A percentile compares a stretch with the other conserved stretches of the same genome.
These are phyloP conservation scores for Drosophila cognata DNA, from an alignment of 2,888 invertebrate species.

Conservation along the genomic window DNA sequence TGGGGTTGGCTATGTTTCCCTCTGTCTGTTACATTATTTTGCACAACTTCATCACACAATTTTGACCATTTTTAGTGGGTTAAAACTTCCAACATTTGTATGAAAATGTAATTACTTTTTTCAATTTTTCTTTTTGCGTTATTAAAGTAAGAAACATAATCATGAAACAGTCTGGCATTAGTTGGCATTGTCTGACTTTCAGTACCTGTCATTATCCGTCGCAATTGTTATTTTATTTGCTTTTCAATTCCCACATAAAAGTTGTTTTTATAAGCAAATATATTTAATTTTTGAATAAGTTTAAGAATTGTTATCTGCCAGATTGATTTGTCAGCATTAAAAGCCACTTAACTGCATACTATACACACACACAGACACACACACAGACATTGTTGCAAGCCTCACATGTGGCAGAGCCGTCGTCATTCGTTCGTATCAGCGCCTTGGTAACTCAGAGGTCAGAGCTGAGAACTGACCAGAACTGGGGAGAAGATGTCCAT, in stretches of 20 bases:
- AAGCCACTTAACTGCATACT: background rate
- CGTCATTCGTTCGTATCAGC: slow-evolving; percentile 52
- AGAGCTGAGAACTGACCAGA: slow-evolving; percentile 15
- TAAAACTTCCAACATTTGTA: too few relatives aligned
- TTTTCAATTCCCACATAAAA: background rate
- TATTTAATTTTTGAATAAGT: background rate
- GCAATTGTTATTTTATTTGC: background rate
- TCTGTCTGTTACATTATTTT: background rate
- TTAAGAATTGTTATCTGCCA: background rate
- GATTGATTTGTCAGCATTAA: background rate
- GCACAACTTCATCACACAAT: background rate
- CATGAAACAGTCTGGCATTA: background rate
- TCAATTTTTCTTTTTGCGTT: background rate
- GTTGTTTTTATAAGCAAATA: background rate
- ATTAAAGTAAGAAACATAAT: background rate
- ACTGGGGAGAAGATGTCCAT: background rate
- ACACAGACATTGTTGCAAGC: background rate
- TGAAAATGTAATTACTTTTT: background rate
- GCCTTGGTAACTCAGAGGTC: slow-evolving; percentile 18
- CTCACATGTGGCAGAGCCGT: background rate
- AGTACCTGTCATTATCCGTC: background rate
- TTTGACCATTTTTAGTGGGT: background rate
- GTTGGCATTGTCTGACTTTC: background rate
- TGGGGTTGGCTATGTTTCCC: background rate
- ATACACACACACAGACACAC: background rate